These are phyloP conservation scores for Isaurus tuberculatus DNA, from an alignment of 92 coral and sea anemone species.

Conservation along the genomic window DNA sequence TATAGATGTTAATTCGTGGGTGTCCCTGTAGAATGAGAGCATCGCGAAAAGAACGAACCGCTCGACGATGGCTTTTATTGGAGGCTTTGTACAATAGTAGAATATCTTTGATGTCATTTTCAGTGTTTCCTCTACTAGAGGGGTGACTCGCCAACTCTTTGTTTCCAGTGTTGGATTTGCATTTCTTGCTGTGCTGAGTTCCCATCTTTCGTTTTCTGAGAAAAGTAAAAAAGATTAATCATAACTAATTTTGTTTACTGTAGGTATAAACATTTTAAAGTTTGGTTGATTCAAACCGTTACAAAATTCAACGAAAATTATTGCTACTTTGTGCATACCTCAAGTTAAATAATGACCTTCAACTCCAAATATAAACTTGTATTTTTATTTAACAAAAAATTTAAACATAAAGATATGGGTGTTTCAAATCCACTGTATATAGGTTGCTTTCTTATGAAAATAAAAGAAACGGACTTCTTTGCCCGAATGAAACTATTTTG, in stretches of 20 bases:
- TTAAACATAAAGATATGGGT: neutral
- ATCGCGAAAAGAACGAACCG: constrained; percentile 85
- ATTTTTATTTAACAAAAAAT: neutral
- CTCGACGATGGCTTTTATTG: constrained; percentile 50
- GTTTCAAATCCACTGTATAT: neutral
- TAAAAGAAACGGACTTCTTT: neutral
- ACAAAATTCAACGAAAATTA: neutral
- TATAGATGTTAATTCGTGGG: constrained; percentile 19
- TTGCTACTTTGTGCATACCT: neutral
- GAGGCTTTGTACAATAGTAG: constrained; percentile 77
- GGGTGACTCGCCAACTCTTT: neutral
- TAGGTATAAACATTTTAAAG: neutral
- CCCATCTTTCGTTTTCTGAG: neutral
- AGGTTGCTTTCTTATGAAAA: neutral
- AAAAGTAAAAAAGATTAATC: neutral
- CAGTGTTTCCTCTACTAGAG: neutral
- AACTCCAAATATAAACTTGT: neutral
- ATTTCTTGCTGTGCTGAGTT: neutral
- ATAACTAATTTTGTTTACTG: neutral
- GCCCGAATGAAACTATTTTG: neutral
- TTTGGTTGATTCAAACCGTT: neutral
- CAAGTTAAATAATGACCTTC: neutral
- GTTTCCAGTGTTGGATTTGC: neutral
- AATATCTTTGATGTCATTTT: constrained; percentile 57
- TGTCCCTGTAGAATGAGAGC: constrained; percentile 51